phyloP scores from a whole-genome alignment of 2,888 invertebrate genomes.

The Stenichneumon culpator region DNA sequence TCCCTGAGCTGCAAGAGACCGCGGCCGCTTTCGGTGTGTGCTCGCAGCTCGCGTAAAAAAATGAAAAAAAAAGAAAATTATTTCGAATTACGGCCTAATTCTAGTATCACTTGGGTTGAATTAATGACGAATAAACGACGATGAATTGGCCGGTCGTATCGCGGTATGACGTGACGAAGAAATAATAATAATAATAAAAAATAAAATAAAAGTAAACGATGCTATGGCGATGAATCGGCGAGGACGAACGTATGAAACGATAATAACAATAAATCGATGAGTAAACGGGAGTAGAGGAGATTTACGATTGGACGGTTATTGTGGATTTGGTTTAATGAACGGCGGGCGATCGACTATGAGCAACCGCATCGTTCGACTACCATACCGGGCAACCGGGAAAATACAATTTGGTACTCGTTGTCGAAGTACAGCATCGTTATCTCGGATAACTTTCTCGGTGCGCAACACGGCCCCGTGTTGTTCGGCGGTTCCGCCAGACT shows the following conservation, averaged over 20 bases:
- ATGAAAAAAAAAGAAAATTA: neutral
- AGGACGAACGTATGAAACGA: conserved; percentile 40
- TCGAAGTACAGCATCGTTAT: conserved; percentile 97
- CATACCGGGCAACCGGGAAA: conserved; percentile 96
- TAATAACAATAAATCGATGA: conserved; percentile 25
- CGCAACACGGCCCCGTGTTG: conserved; percentile 96
- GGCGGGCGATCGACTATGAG: conserved; percentile 87
- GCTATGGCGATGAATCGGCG: conserved; percentile 30
- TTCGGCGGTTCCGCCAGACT: conserved; percentile 92
- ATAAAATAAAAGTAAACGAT: conserved; percentile 22
- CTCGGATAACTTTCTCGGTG: conserved; percentile 94
- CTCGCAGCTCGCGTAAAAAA: conserved; percentile 16
- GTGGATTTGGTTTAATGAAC: conserved; percentile 31
- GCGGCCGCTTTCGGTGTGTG: conserved; percentile 35
- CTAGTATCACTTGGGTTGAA: conserved; percentile 65
- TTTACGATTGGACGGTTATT: conserved; percentile 52
- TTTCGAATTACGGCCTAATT: conserved; percentile 63
- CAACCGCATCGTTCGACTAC: conserved; percentile 97
- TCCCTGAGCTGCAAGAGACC: conserved; percentile 18
- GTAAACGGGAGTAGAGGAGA: conserved; percentile 23
- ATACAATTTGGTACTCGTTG: conserved; percentile 94
- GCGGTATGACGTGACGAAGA: conserved; percentile 27
- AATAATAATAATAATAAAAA: conserved; percentile 12
- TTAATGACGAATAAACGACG: conserved; percentile 44
- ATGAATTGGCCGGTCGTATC: conserved; percentile 41